Evolutionary conservation across 2,888 invertebrate genomes (phyloP).

Genomic region (Ormyrus thymus): DNA sequence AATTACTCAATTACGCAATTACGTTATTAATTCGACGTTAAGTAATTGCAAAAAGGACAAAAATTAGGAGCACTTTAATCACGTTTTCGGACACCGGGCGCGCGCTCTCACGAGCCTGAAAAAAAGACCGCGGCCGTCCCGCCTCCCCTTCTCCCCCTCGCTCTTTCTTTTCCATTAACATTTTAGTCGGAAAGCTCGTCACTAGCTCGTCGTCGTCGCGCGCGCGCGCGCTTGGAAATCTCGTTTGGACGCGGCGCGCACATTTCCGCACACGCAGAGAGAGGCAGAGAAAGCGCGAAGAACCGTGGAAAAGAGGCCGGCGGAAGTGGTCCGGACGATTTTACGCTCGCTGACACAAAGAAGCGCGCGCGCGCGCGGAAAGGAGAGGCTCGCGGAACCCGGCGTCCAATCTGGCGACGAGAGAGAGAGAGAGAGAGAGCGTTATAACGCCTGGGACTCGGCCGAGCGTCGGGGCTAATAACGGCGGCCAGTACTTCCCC

Average conservation of each 20-base stretch:
- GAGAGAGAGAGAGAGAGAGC: constrained; percentile 10
- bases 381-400: constrained; percentile 13
- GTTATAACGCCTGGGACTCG: constrained; percentile 35
- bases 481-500: constrained; percentile 61
- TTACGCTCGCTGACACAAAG: constrained; percentile 35
- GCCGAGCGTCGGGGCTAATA: constrained; percentile 50
- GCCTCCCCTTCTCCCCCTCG: constrained; percentile 46
- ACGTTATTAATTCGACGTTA: constrained; percentile 57
- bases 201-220: neutral
- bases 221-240: constrained; percentile 43
- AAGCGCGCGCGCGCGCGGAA: neutral
- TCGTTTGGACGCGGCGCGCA: constrained; percentile 40
- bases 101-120: neutral
- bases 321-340: constrained; percentile 15
- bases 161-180: constrained; percentile 54
- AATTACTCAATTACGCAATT: constrained; percentile 56
- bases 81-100: constrained; percentile 39
- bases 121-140: neutral
- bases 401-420: constrained; percentile 33
- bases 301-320: neutral
- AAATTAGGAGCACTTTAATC: constrained; percentile 56
- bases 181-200: constrained; percentile 38
- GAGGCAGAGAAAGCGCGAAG: neutral
- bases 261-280: neutral
- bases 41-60: constrained; percentile 54